phyloP scores from a whole-genome alignment of 2,113 vertebrate genomes.

The Andinoacara biseriatus region DNA sequence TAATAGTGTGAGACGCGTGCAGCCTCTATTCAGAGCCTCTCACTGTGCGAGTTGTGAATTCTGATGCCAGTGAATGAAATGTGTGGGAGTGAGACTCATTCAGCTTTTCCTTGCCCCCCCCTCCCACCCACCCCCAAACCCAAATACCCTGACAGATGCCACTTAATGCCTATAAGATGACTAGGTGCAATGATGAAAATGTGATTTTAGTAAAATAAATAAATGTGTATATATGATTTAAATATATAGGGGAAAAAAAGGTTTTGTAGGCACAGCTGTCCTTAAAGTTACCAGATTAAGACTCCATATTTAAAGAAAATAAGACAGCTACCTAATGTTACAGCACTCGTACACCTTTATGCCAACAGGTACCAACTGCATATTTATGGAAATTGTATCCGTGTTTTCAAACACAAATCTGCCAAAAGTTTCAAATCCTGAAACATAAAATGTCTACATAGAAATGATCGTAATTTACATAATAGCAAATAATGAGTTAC shows the following conservation, averaged over 20 bases:
- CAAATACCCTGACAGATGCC: slow-evolving; percentile 66
- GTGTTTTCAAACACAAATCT: background rate
- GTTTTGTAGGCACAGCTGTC: background rate
- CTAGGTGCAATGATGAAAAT: slow-evolving; percentile 15
- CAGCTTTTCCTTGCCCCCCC: slow-evolving; percentile 70
- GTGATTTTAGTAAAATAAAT: slow-evolving; percentile 22
- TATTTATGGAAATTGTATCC: background rate
- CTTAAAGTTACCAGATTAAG: background rate
- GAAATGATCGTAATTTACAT: background rate
- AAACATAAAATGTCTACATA: background rate
- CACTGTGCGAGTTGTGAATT: slow-evolving; percentile 79
- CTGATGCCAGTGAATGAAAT: slow-evolving; percentile 84
- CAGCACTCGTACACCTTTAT: background rate
- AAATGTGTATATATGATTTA: background rate
- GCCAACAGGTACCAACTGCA: background rate
- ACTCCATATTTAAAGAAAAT: background rate
- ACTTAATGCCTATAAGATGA: slow-evolving; percentile 47
- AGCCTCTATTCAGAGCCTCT: slow-evolving; percentile 73
- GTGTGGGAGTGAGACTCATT: slow-evolving; percentile 82
- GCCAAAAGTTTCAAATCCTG: background rate
- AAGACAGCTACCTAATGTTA: background rate
- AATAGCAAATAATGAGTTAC: background rate
- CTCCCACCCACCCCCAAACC: slow-evolving; percentile 30
- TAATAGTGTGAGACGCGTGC: slow-evolving; percentile 79
- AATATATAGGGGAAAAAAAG: background rate